These are phyloP conservation scores for Pseudoatta argentina DNA, from an alignment of 1,140 invertebrate genomes.

Conservation along the genomic window DNA sequence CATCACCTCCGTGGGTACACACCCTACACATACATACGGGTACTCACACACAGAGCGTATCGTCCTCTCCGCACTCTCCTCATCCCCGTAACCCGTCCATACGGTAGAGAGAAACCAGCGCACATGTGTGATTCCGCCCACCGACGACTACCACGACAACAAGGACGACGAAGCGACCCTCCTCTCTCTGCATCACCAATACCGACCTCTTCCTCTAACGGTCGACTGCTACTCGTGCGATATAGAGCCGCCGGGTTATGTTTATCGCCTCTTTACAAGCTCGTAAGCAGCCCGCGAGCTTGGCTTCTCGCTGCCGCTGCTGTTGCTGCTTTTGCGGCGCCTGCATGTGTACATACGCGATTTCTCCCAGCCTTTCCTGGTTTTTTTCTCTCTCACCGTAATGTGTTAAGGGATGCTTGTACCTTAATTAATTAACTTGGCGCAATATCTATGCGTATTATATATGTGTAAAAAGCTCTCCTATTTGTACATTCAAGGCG, in stretches of 20 bases:
- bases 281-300: conserved; percentile 83
- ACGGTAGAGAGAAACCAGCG: conserved; percentile 68
- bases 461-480: not conserved
- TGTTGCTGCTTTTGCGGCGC: conserved; percentile 59
- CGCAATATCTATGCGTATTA: conserved; percentile 7
- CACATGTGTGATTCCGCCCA: conserved; percentile 68
- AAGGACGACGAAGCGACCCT: conserved; percentile 45
- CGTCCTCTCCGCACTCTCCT: not conserved
- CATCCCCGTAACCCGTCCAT: not conserved
- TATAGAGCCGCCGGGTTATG: conserved; percentile 76
- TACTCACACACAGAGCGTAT: not conserved
- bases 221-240: conserved; percentile 64
- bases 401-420: conserved; percentile 5
- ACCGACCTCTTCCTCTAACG: conserved; percentile 61
- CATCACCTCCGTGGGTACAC: not conserved
- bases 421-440: conserved; percentile 47
- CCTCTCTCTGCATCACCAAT: conserved; percentile 58
- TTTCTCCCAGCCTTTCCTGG: conserved; percentile 23
- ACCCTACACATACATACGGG: too few species aligned
- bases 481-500: not conserved
- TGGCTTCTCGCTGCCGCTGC: conserved; percentile 67
- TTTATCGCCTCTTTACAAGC: conserved; percentile 85
- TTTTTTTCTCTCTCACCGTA: not conserved
- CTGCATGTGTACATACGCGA: conserved; percentile 46
- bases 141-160: conserved; percentile 43